Percentiles rank a stretch among this genome's conserved stretches.
phyloP scores from a whole-genome alignment of 1,140 invertebrate species.

The Pseudomyrmex pallidus region DNA sequence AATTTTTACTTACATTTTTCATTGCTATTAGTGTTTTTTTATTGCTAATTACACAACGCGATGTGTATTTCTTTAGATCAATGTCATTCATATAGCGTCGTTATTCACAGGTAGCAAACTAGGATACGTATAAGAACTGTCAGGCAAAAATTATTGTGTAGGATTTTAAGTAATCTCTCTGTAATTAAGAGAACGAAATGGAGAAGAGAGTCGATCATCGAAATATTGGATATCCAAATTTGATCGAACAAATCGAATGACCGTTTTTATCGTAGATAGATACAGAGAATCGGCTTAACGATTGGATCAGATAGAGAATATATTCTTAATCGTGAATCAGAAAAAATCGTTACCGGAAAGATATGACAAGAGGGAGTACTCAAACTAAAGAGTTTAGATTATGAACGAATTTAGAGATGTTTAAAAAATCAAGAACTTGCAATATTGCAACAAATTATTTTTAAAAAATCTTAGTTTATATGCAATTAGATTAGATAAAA shows the following conservation, averaged over 20 bases:
- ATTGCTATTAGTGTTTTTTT: conserved; percentile 29
- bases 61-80: neutral
- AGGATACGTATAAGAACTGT: neutral
- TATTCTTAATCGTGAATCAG: conserved; percentile 27
- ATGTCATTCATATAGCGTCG: no score
- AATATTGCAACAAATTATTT: no score
- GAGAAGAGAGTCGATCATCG: neutral
- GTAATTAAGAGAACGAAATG: conserved; percentile 36
- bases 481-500: no score
- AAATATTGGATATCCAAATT: conserved; percentile 7
- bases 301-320: conserved; percentile 48
- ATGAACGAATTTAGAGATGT: neutral
- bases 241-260: conserved; percentile 44
- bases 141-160: neutral
- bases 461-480: no score
- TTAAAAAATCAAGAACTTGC: no score
- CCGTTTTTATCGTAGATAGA: conserved; percentile 26
- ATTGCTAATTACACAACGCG: neutral
- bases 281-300: conserved; percentile 45
- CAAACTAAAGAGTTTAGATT: conserved; percentile 24
- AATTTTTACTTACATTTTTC: conserved; percentile 42
- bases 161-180: conserved; percentile 45
- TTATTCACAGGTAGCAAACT: neutral
- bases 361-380: neutral
- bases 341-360: neutral